Evolutionary conservation across 2,797 vertebrate genomes (phyloP), one percentile per base, ranked within the genome.

Genomic region (Myotis findleyi): DNA sequence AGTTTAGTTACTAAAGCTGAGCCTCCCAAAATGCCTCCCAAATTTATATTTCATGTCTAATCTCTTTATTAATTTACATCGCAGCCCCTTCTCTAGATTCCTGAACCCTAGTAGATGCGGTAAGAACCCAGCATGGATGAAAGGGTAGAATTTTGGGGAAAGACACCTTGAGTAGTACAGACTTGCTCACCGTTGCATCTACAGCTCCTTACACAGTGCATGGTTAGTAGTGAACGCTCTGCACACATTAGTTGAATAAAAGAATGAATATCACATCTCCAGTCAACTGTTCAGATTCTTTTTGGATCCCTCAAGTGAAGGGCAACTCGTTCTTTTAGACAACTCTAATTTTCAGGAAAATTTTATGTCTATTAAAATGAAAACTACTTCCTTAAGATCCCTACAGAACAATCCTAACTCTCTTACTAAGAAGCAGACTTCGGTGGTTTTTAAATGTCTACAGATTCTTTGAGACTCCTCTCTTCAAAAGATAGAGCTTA

Each of bases 181-280:
- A 33, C 33, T 71, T 30, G 25, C 53, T 96, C 94, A 13, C 82
- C 44, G 62, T 76, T 95, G 89, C 83, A 0, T 0, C 77, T 95
- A 94, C 92, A 87, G 94, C 95, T 91, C 94, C 36, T 81, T 80
- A 87, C 77, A 88, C 5, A 13, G 20, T 33, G 7, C 14, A 41
- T 0, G 8, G 27, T 79, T 59, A 3, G 0, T 17, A 27, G 36
- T 27, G 93, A 92, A 84, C 9, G 17, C 44, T 86, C 49, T 72
- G 18, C 6, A 38, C n/a, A 18, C 44, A 73, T 12, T 30, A 27
- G 27, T 41, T 55, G 44, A 53, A 68, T 33, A 16, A 68, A 82
- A 66, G 30, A 69, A 57, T 27, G 25, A 89, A 57, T 97, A 79
- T 96, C 97, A 97, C 97, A 33, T 12, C 17, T 76, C 53, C 27